Evolutionary conservation across 2,888 invertebrate species (phyloP), one percentile per base, ranked within the genome.

Genomic region (Drosophila nigritarsus): DNA sequence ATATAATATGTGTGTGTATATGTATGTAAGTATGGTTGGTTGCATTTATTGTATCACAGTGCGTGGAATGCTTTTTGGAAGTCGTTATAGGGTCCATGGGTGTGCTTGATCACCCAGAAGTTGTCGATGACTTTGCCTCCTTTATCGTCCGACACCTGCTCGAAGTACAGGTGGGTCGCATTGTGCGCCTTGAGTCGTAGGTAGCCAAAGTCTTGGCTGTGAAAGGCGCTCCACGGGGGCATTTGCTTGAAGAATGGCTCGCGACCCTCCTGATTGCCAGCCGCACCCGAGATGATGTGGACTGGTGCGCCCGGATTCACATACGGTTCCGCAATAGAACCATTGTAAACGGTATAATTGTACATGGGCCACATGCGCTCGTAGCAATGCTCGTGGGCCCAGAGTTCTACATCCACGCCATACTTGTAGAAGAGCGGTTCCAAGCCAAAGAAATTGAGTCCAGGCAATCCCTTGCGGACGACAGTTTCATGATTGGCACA

Each of bases 371-470:
- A 99, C 66, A 98, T 94, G 63, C 99, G 94, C 93, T 99, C 99
- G 92, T 99, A 99, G 42, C 97, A 97, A 94, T 99, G 99, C 92
- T 99, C 99, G 92, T 99, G 99, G 0, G 99, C 99, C 98, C 98
- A 99, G 55, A 99, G 94, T 91, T 96, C 96, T 63, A 99, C 92
- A 94, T 99, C 99, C 27, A 99, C 99, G 53, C 98, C 98, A 92
- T 97, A 96, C 78, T 97, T 94, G 91, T 96, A 96, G 89, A 99
- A 96, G 20, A 99, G 93, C 18, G 97, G 94, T 93, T 99, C 99
- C 78, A 99, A 93, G 0, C 95, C 95, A 90, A 95, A 96, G 90
- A 95, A 93, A 48, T 95, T 94, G 11, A 95, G 83, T 49, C 95
- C 92, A 20, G 96, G 96, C 49, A 96, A 87, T 0, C 97, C 97